Base-by-base conservation (phyloP, 1,140 invertebrate species). In the Pseudomyrmex concolor region DNA sequence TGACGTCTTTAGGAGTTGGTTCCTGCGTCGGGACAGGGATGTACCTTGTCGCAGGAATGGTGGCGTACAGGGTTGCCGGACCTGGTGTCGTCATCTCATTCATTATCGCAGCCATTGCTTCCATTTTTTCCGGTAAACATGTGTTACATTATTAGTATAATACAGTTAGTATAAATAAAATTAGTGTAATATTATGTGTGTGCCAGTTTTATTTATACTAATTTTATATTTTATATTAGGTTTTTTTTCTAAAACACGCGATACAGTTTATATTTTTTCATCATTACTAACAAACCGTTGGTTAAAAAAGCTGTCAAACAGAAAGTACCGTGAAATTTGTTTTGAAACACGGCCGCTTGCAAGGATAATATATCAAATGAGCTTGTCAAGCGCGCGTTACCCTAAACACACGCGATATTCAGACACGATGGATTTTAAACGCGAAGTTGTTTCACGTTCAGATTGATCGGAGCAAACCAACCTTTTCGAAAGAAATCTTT, bases 11-110 rank as follows among this genome's bases (percentile, higher is more conserved):
- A 85, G 97, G 97, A n/a, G 97, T 98, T 51, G 98, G 98, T 60
- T 98, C 97, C 63, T 98, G 98, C 92, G 97, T 98, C 10, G 98
- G 98, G 60, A 98, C 98, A 19, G 98, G 98, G 82, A 98, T 98
- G 97, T 98, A 98, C 93, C 95, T 98, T 73, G 97, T 98, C 13
- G 96, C 97, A n/a, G 97, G 97, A 63, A 97, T 98, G 96, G 97
- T 98, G 63, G 97, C 98, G 25, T 96, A 96, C 90, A 97, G 96
- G 87, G 96, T 97, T 84, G 97, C 97, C 48, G 98, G 98, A n/a
- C 98, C 98, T 43, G 97, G 97, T 59, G 97, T 98, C 72, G 95
- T 98, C 83, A 94, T 98, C 91, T 98, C 97, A 89, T 99, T 98
- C 94, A 96, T 98, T 89, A 98, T 99, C 84, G 98, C 98, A 76